phyloP scores from a whole-genome alignment of 2,888 invertebrate genomes.

The Coelogynopora nodosa region DNA sequence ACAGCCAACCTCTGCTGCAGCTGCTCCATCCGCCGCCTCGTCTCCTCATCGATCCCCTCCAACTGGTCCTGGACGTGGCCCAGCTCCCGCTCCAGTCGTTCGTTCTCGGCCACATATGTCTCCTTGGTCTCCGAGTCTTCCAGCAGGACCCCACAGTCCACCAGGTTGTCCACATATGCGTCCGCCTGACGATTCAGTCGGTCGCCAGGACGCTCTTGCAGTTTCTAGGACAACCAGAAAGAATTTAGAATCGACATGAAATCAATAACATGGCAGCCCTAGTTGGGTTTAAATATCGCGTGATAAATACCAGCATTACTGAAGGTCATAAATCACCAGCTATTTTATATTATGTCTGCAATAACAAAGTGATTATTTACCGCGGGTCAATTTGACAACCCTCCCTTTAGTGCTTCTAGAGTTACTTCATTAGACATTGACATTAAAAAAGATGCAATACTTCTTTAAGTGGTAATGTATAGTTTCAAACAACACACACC shows the following conservation, averaged over 20 bases:
- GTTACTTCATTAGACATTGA: too few relatives aligned
- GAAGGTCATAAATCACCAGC: too few relatives aligned
- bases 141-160: slow-evolving; percentile 89
- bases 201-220: slow-evolving; percentile 65
- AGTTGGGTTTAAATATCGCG: not conserved
- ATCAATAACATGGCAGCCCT: too few relatives aligned
- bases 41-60: not conserved
- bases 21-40: not conserved
- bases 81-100: slow-evolving; percentile 26
- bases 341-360: too few relatives aligned
- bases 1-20: not conserved
- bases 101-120: slow-evolving; percentile 26
- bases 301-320: not conserved
- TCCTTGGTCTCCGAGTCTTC: slow-evolving; percentile 93
- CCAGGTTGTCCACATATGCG: slow-evolving; percentile 89
- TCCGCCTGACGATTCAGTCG: slow-evolving; percentile 90
- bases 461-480: too few relatives aligned
- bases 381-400: not conserved
- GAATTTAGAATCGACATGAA: too few relatives aligned
- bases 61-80: slow-evolving; percentile 7
- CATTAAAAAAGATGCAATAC: too few relatives aligned
- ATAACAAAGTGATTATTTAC: not conserved
- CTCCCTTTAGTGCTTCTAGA: too few relatives aligned
- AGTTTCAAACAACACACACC: not conserved
- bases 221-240: slow-evolving; percentile 32